Base-by-base conservation (phyloP, 2,113 vertebrate species). In the Semicossyphus pulcher region DNA sequence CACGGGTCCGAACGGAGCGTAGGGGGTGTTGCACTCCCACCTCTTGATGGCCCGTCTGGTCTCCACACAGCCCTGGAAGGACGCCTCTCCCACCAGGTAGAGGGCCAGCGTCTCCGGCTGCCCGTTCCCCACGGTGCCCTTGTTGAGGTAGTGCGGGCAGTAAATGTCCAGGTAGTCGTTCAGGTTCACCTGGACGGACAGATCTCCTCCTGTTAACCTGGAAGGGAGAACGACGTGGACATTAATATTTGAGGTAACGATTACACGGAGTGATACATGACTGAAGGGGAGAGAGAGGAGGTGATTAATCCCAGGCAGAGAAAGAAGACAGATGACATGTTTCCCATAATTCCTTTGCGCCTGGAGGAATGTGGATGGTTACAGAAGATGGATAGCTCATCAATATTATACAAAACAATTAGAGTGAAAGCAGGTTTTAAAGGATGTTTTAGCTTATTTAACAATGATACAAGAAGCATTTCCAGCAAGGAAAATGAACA, bases 101-200 rank as follows among this genome's bases (percentile, higher is more conserved):
- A 99, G 96, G 32, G 96, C 90, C 81, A 97, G 94, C 0, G 84
- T 92, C 91, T 99, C 97, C 18, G 95, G 95, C n/a, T 93, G 34
- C 49, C 37, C 42, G 0, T 81, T 6, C 18, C 62, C 83, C 31
- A 29, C 66, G 83, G 91, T 10, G 8, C 45, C 71, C 25, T 53
- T 61, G 5, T 59, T 51, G 2, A 91, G 61, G 26, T 97, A 98
- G 93, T 98, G 94, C 0, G 98, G 97, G 89, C 97, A 99, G 91
- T 96, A 96, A 92, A 99, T 96, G 90, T 99, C 97, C 94, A 99
- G 92, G 93, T 99, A 99, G 92, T 99, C 98, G 7, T 96, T 98
- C 85, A 99, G 95, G 89, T 95, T 95, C 76, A 99, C 95, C 88
- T 96, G 95, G 88, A 98, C 89, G 3, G 96, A 95, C 87, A 96